phyloP scores from a whole-genome alignment of 2,113 vertebrate species.

The Phocoena sinus region DNA sequence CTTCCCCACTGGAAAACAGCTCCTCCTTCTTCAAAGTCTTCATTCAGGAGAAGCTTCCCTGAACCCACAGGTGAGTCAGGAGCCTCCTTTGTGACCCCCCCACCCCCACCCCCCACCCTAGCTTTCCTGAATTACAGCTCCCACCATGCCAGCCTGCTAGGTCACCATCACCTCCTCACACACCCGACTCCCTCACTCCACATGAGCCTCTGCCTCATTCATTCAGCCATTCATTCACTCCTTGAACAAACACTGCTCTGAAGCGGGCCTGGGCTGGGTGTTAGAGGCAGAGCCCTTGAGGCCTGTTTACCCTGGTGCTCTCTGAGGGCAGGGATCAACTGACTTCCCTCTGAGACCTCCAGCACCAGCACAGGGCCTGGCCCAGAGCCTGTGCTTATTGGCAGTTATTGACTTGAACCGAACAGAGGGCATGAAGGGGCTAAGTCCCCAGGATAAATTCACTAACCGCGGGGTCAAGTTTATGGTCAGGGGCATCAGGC shows the following conservation, averaged over 20 bases:
- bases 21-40: background rate
- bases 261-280: background rate
- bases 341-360: background rate
- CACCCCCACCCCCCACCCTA: no score
- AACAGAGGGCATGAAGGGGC: background rate
- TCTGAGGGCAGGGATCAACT: background rate
- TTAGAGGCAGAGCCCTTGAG: background rate
- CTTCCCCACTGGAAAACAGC: background rate
- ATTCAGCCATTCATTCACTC: background rate
- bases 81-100: background rate
- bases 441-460: background rate
- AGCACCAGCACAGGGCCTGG: background rate
- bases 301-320: background rate
- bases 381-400: background rate
- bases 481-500: background rate
- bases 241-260: background rate
- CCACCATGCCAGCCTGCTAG: no score
- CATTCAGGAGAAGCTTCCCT: background rate
- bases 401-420: background rate
- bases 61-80: background rate
- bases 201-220: background rate
- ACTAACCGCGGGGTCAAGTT: background rate
- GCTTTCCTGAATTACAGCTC: background rate
- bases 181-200: background rate
- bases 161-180: background rate